Base-by-base conservation (phyloP, 2,113 vertebrate species). In the Seriola quinqueradiata region DNA sequence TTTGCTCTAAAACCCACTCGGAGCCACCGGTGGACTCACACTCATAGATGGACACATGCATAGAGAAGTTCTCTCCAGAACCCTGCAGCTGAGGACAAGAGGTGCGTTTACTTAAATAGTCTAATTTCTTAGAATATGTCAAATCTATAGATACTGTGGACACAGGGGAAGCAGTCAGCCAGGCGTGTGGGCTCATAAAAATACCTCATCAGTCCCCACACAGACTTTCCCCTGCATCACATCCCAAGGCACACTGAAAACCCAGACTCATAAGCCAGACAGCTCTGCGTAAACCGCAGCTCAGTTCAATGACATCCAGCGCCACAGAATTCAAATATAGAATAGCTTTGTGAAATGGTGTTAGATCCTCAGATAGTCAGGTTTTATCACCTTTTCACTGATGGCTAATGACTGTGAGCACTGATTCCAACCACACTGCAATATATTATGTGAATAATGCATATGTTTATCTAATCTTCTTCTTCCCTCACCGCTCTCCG, bases 11-110 rank as follows among this genome's bases (percentile, higher is more conserved):
- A 89, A 97, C 98, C 98, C 98, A 99, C 90, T 99, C 98, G 1
- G 98, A 99, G 50, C 98, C 98, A 54, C 98, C 98, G 0, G 98
- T 99, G 12, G 98, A 99, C 91, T 99, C 98, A 77, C 98, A 99
- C 93, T 99, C 98, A 77, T 98, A 99, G 88, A 99, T 99, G 91
- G 98, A 99, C 83, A 99, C 98, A 3, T 99, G 97, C 98, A 99
- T 99, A 86, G 97, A 99, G 93, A 99, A 99, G 80, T 99, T 97
- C 88, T 97, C 80, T 38, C 60, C 71, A 70, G 87, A 89, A 3
- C 76, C 78, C 28, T 77, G 89, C 46, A 82, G 67, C 86, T 88
- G 81, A 55, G 34, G 52, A 84, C 50, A 65, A 48, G 5, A 79
- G 1, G 17, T 28, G 19, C 0, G 1, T 1, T 11, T 70, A 42